Percentiles rank a stretch among this genome's conserved stretches.
phyloP scores from a whole-genome alignment of 2,888 invertebrate genomes.

The Plagodis dolabraria region DNA sequence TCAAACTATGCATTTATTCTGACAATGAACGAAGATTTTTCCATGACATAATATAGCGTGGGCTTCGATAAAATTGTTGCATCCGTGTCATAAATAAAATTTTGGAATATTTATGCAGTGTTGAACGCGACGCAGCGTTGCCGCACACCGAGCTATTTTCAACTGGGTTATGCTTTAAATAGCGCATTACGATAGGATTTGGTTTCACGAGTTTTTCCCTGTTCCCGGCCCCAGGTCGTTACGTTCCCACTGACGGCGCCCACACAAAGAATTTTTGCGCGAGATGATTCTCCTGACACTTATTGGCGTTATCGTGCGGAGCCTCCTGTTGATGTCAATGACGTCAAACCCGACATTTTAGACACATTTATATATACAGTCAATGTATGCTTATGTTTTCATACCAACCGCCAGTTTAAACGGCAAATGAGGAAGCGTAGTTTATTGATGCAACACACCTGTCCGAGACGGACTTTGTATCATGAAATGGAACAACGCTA shows the following conservation, averaged over 20 bases:
- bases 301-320: conserved; percentile 51
- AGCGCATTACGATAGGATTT: conserved; percentile 84
- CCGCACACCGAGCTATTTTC: conserved; percentile 81
- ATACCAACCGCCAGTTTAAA: conserved; percentile 12
- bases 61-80: conserved; percentile 64
- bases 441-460: conserved; percentile 47
- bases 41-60: conserved; percentile 20
- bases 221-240: conserved; percentile 69
- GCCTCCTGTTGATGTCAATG: conserved; percentile 38
- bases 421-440: conserved; percentile 23
- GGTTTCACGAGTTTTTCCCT: conserved; percentile 83
- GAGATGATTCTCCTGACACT: conserved; percentile 64
- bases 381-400: conserved; percentile 20
- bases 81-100: conserved; percentile 78
- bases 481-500: not conserved
- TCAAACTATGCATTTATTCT: not conserved
- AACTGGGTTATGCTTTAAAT: conserved; percentile 84
- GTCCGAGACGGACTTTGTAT: conserved; percentile 30
- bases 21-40: conserved; percentile 1
- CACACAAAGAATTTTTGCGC: conserved; percentile 70
- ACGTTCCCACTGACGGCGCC: conserved; percentile 67
- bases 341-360: conserved; percentile 34
- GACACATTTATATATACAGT: conserved; percentile 21
- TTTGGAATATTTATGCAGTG: conserved; percentile 81
- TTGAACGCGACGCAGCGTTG: conserved; percentile 78